Conservation (phyloP, 2,113 vertebrate species). For the Ceyx cyanopectus region DNA sequence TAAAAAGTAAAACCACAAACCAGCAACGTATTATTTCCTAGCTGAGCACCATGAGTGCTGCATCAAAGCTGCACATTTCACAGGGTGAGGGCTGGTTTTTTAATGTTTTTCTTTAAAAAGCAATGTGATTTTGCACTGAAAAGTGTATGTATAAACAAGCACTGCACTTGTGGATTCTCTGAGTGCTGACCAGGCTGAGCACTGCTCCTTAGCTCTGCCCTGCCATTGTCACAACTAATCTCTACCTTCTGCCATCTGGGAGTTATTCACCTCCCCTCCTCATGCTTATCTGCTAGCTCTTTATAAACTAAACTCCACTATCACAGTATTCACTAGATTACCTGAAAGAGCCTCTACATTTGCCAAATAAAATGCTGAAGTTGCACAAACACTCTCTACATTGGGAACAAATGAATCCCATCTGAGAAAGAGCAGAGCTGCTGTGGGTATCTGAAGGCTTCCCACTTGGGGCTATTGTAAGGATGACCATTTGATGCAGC, state of each 20-base stretch:
- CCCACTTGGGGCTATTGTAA: slow-evolving; percentile 26
- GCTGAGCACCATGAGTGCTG: not conserved
- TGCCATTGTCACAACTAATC: slow-evolving; percentile 32
- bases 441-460: slow-evolving; percentile 29
- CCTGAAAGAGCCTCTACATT: slow-evolving; percentile 48
- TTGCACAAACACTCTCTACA: not conserved
- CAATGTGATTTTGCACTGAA: slow-evolving; percentile 3
- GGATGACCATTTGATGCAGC: not conserved
- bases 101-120: not conserved
- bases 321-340: slow-evolving; percentile 36
- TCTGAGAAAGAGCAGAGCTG: slow-evolving; percentile 25
- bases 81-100: not conserved
- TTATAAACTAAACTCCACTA: slow-evolving; percentile 55
- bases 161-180: slow-evolving; percentile 25
- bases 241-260: slow-evolving; percentile 33
- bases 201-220: not conserved
- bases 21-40: slow-evolving; percentile 37
- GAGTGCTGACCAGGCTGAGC: not conserved
- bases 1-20: not conserved
- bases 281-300: not conserved
- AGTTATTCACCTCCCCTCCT: slow-evolving; percentile 49
- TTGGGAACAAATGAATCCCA: not conserved
- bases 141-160: slow-evolving; percentile 4
- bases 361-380: slow-evolving; percentile 51
- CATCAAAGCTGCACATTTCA: slow-evolving; percentile 17